Conservation (phyloP, 2,888 invertebrate species). For the Brachylomia viminalis region DNA sequence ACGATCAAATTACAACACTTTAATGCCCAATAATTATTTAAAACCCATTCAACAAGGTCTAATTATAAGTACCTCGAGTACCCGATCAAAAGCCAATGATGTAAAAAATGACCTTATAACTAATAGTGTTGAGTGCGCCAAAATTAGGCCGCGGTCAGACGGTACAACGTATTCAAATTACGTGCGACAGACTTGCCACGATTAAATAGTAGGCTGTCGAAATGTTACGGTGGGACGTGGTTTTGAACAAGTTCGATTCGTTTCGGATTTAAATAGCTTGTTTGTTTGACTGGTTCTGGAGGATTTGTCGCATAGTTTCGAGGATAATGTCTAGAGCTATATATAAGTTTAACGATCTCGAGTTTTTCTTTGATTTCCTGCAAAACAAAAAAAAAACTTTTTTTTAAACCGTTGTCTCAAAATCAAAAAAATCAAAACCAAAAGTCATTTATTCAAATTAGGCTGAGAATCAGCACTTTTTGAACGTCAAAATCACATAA, state of each 20-base stretch:
- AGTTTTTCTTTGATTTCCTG: not conserved
- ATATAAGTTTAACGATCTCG: not conserved
- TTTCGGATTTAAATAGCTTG: not conserved
- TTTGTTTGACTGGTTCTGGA: not conserved
- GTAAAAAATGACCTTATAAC: conserved; percentile 63
- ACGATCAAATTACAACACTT: conserved; percentile 22
- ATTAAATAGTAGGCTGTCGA: conserved; percentile 34
- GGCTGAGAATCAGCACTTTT: too few species aligned
- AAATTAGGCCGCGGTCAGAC: conserved; percentile 56
- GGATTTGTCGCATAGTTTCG: not conserved
- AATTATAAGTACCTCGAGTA: conserved; percentile 27
- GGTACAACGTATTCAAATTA: conserved; percentile 43
- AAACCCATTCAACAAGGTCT: conserved; percentile 32
- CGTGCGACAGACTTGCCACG: conserved; percentile 41
- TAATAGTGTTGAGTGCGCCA: conserved; percentile 47
- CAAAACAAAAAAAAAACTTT: too few species aligned
- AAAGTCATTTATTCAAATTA: too few species aligned
- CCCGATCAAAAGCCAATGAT: conserved; percentile 37
- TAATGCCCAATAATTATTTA: conserved; percentile 34
- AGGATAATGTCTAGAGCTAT: not conserved
- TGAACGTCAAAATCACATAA: too few species aligned
- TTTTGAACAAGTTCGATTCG: conserved; percentile 7
- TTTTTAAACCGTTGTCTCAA: too few species aligned
- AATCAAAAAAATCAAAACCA: too few species aligned
- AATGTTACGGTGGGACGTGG: conserved; percentile 36